Evolutionary conservation across 2,888 invertebrate species (phyloP), one percentile per base, ranked within the genome.

Genomic region (Callyntrura sp.): DNA sequence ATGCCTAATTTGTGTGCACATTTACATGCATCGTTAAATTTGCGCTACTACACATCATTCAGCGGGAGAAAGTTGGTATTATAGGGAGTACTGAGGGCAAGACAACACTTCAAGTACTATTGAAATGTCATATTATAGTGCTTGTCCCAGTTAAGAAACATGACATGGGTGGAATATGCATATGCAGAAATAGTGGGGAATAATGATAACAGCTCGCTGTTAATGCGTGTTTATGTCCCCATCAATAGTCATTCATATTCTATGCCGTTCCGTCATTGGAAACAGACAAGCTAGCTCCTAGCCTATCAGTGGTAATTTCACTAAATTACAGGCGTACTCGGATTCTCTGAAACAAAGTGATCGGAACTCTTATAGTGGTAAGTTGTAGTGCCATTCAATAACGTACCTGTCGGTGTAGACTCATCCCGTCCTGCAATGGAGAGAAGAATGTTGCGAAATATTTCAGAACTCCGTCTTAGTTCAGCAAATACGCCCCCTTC

Each of bases 371-470:
- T 20, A 57, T 20, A 25, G 35, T 51, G 11, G 60, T 60, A 65
- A 62, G 65, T 28, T 23, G 6, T 28, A 57, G 4, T 65, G 17
- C 11, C 17, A 17, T 57, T 57, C 17, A 45, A 45, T 45, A 65
- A 48, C 83, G 28, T 85, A 93, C 93, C 93, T 92, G 93, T 93
- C 86, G 93, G 93, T 82, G 93, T 93, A 14, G 93, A 93, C 85
- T 93, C 91, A 85, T 94, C 94, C 84, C 94, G 93, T 92, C 94
- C 94, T 48, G 94, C 94, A 68, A 94, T 93, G 91, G 94, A 94
- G 65, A 94, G 93, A 14, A 95, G 92, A 78, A 95, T 94, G 86
- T 94, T 94, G 83, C 94, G 94, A 91, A 94, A 94, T 68, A 94
- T 94, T 91, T 95, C 95, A 78, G 94, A 94, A 81, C 94, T 94